Percentiles rank a stretch among this genome's conserved stretches.
Evolutionary conservation across 1,140 invertebrate genomes (phyloP).

Genomic region (Trichonephila clavipes): DNA sequence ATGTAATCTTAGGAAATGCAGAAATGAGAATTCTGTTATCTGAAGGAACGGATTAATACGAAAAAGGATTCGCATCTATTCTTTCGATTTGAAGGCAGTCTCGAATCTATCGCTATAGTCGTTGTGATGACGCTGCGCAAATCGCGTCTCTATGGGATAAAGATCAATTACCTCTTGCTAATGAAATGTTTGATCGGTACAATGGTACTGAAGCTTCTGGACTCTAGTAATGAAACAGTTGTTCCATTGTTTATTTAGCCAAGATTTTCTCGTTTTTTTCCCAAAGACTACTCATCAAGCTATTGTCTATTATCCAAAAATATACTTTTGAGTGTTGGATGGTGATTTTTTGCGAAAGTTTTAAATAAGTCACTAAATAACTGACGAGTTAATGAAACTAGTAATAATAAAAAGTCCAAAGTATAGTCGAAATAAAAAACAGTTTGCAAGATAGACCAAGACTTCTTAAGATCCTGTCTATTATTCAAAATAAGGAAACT

Average conservation of each 20-base stretch:
- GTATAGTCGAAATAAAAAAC: no score
- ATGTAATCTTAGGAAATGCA: constrained; percentile 24
- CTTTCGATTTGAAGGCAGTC: neutral
- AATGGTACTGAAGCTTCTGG: neutral
- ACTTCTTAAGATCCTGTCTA: no score
- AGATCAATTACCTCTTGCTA: constrained; percentile 3
- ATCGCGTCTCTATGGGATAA: neutral
- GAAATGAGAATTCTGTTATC: constrained; percentile 30
- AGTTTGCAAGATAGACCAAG: no score
- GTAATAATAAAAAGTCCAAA: no score
- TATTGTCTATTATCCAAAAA: neutral
- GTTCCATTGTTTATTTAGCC: neutral
- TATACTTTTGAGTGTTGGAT: no score
- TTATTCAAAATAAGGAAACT: no score
- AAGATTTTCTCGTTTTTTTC: neutral
- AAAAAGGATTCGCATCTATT: neutral
- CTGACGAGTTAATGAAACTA: no score
- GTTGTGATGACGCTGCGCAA: neutral
- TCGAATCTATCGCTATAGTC: neutral
- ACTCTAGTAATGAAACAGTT: neutral
- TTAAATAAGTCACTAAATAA: no score
- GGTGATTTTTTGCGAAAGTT: no score
- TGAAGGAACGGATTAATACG: constrained; percentile 4
- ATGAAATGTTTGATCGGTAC: constrained; percentile 9
- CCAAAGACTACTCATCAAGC: neutral